Conservation (phyloP, 2,113 vertebrate species). For the Dicrurus megarhynchus region DNA sequence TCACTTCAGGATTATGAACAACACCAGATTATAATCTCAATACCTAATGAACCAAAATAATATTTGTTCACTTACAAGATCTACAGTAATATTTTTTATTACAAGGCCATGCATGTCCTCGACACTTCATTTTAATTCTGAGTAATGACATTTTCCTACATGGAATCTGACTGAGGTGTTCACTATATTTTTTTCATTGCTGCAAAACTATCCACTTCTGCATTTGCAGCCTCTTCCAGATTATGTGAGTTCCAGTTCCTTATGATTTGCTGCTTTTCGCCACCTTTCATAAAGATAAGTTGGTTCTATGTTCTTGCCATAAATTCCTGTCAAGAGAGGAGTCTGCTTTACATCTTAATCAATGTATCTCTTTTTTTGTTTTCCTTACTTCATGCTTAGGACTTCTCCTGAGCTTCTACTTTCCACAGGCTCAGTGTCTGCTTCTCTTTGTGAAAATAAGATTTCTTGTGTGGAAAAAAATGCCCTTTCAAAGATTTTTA, state of each 20-base stretch:
- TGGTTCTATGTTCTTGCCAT: background rate
- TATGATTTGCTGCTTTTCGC: background rate
- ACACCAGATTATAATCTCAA: background rate
- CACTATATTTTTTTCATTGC: accelerated
- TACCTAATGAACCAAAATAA: background rate
- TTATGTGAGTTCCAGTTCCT: background rate
- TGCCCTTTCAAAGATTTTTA: background rate
- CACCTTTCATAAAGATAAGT: background rate
- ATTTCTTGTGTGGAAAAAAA: background rate
- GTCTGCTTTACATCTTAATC: background rate
- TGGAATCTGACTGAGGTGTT: background rate
- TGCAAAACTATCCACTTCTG: background rate
- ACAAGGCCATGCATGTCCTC: background rate
- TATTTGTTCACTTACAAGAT: background rate
- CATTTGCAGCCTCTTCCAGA: background rate
- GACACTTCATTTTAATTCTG: background rate
- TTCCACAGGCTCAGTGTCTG: background rate
- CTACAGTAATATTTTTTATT: background rate
- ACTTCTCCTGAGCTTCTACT: background rate
- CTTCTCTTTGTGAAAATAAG: background rate
- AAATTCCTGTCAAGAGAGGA: background rate
- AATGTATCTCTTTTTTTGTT: background rate
- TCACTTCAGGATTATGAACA: background rate
- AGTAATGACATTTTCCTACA: background rate
- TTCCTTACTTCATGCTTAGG: background rate